Evolutionary conservation across 1,140 invertebrate species (phyloP).

Genomic region (Anoplolepis gracilipes): DNA sequence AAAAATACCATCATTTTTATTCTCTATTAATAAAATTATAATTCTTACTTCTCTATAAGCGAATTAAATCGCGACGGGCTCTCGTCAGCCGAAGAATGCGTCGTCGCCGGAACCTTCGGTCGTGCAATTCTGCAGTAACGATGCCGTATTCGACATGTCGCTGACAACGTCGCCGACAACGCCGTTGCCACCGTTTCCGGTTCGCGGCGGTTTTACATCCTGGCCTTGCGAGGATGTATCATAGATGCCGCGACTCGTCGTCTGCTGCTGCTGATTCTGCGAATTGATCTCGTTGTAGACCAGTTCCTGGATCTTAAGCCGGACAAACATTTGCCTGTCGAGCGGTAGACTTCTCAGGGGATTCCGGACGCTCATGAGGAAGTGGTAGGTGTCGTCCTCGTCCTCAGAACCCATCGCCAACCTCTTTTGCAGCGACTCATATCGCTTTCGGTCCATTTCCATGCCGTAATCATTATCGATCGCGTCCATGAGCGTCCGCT

Average conservation of each 20-base stretch:
- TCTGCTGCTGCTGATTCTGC: conserved; percentile 71
- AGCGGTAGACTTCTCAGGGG: conserved; percentile 77
- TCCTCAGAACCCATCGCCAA: conserved; percentile 66
- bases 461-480: conserved; percentile 72
- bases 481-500: conserved; percentile 68
- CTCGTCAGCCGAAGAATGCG: conserved; percentile 71
- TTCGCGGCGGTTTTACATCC: conserved; percentile 69
- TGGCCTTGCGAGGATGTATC: conserved; percentile 57
- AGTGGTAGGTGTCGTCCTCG: conserved; percentile 80
- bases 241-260: conserved; percentile 41
- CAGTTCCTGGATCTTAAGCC: conserved; percentile 81
- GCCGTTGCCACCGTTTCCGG: conserved; percentile 30
- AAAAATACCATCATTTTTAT: conserved; percentile 75
- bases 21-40: conserved; percentile 73
- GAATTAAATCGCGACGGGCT: conserved; percentile 51
- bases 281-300: conserved; percentile 79
- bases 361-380: conserved; percentile 79
- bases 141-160: conserved; percentile 57
- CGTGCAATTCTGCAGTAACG: conserved; percentile 72
- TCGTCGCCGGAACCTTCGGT: conserved; percentile 71
- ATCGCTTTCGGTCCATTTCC: conserved; percentile 72
- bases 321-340: conserved; percentile 79
- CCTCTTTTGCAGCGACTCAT: conserved; percentile 72
- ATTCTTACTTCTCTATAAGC: conserved; percentile 68
- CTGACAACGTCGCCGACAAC: conserved; percentile 37